Evolutionary conservation across 2,113 vertebrate genomes (phyloP), one percentile per base, ranked within the genome.

Genomic region (Isichthys henryi): DNA sequence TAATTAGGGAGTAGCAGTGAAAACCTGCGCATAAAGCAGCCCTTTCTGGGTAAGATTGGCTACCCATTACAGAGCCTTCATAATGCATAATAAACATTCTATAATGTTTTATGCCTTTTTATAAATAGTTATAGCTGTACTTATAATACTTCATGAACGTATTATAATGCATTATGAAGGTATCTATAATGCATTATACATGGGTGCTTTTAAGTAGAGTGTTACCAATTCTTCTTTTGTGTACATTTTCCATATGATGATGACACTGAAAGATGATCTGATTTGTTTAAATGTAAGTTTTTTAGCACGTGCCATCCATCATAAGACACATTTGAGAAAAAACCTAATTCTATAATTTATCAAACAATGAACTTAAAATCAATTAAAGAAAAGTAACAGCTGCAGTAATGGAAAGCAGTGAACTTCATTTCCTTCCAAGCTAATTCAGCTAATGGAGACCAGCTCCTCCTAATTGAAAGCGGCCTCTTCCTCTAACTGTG

Each of bases 331-430:
- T 56, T 87, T 58, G 52, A 87, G 62, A 91, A 94, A 92, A 91
- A 87, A 83, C 90, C 90, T 89, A 85, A 91, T 91, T 92, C 93
- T 93, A 91, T 92, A 91, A 91, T 93, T 90, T 88, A 58, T 89
- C 89, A 90, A 83, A 93, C 93, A 91, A 92, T 82, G 91, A 93
- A 95, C 90, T 93, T 90, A 88, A 88, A 86, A 89, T 89, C 92
- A 91, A 93, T 94, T 92, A 92, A 92, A 92, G 88, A 90, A 93
- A 92, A 93, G 91, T 92, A 94, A 93, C 91, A 88, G 89, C 66
- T 17, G 52, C 10, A 7, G 89, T 93, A 94, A 95, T 94, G 91
- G 93, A 92, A 94, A 93, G 92, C 92, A 92, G 91, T 92, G 90
- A 90, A 90, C 70, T 90, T 70, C 88, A 92, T 93, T 95, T 95